phyloP scores from a whole-genome alignment of 2,888 invertebrate species.

The Epinotia brunnichana region DNA sequence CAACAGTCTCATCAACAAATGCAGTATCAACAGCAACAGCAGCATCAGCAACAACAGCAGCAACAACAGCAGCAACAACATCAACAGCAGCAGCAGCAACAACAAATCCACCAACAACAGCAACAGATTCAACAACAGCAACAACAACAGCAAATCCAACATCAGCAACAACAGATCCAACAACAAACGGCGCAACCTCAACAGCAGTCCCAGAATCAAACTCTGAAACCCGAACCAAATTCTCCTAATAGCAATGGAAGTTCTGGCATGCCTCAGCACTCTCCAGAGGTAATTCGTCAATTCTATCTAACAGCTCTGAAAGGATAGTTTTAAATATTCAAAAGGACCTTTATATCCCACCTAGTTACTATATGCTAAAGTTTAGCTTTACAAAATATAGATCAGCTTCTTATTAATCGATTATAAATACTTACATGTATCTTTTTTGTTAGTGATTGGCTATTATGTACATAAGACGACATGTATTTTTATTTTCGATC shows the following conservation, averaged over 20 bases:
- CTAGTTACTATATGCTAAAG: not conserved
- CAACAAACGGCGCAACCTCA: slow-evolving; percentile 49
- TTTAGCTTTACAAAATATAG: not conserved
- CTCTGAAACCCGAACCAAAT: slow-evolving; percentile 76
- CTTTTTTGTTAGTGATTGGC: not conserved
- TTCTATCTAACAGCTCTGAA: slow-evolving; percentile 40
- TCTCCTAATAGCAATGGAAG: slow-evolving; percentile 74
- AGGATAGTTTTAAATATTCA: slow-evolving; percentile 21
- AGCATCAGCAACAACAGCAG: slow-evolving; percentile 63
- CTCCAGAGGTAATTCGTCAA: slow-evolving; percentile 67
- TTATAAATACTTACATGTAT: not conserved
- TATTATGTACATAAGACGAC: not conserved
- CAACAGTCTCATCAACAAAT: slow-evolving; percentile 74
- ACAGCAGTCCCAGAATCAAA: slow-evolving; percentile 62
- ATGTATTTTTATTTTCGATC: not conserved
- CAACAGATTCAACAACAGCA: slow-evolving; percentile 63
- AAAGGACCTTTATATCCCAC: not conserved
- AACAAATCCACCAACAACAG: slow-evolving; percentile 64
- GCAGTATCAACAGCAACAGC: slow-evolving; percentile 65
- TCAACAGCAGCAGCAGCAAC: slow-evolving; percentile 65
- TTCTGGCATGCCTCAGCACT: slow-evolving; percentile 72
- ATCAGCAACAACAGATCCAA: slow-evolving; percentile 71
- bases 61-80: slow-evolving; percentile 71
- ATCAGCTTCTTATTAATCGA: not conserved
- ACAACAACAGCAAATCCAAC: slow-evolving; percentile 67